Conservation (phyloP, 2,797 vertebrate species). For the Alca torda region DNA sequence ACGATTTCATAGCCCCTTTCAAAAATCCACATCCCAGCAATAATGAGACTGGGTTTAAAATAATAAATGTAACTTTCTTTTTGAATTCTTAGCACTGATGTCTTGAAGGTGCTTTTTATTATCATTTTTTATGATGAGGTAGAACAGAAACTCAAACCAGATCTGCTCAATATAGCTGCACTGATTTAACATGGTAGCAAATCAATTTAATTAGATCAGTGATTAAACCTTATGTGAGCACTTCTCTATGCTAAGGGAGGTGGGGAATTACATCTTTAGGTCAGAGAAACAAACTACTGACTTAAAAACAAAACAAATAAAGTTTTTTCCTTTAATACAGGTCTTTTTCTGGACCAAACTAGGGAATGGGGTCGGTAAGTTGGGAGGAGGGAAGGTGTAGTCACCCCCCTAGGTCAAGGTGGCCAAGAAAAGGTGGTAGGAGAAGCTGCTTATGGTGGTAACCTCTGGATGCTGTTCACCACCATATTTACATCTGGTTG, state of each 20-base stretch:
- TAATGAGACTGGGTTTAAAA: neutral
- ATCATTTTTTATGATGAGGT: neutral
- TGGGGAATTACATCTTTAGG: neutral
- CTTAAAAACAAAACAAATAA: neutral
- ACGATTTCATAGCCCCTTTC: neutral
- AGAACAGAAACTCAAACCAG: neutral
- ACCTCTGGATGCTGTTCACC: neutral
- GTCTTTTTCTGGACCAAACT: neutral
- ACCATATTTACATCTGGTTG: accelerated
- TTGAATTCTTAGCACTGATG: neutral
- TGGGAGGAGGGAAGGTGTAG: neutral
- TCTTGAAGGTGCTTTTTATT: conserved; percentile 8
- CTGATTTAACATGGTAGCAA: conserved; percentile 36
- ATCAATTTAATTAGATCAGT: conserved; percentile 48
- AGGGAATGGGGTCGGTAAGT: neutral
- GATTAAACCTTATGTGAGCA: conserved; percentile 3
- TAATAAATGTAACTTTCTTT: neutral
- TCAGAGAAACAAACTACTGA: neutral
- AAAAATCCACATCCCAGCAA: neutral
- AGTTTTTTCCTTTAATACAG: neutral
- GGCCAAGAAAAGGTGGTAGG: neutral
- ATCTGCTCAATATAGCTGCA: conserved; percentile 13
- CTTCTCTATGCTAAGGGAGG: neutral
- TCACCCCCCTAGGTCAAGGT: accelerated
- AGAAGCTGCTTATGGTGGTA: neutral